Evolutionary conservation across 2,797 vertebrate species (phyloP).

Genomic region (Rhinogobio ventralis): DNA sequence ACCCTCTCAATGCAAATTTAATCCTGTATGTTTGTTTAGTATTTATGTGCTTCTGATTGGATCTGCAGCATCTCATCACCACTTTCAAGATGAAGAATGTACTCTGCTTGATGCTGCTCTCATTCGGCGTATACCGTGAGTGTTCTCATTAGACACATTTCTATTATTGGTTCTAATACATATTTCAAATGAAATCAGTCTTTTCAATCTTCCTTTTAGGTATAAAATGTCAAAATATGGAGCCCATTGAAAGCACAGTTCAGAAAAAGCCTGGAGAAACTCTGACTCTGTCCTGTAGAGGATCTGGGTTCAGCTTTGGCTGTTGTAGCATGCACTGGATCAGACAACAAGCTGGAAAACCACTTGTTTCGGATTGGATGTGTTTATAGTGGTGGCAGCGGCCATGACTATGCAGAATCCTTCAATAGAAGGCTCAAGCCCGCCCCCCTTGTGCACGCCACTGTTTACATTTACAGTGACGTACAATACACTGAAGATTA

Average conservation of each 20-base stretch:
- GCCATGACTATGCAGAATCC: not conserved
- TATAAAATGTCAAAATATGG: not conserved
- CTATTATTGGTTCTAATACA: not conserved
- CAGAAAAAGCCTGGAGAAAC: conserved; percentile 19
- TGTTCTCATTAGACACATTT: not conserved
- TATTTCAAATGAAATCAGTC: not conserved
- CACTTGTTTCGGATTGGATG: conserved; percentile 17
- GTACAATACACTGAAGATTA: too few species aligned
- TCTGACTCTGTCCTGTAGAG: not conserved
- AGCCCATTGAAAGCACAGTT: conserved; percentile 13
- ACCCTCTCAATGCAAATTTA: conserved; percentile 6
- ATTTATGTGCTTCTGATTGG: too few species aligned
- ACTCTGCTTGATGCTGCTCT: conserved; percentile 7
- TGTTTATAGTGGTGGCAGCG: rapidly evolving
- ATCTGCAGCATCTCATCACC: too few species aligned
- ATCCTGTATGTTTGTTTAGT: too few species aligned
- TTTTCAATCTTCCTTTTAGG: not conserved
- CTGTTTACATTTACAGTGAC: too few species aligned
- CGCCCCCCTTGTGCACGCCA: too few species aligned
- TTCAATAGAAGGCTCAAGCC: too few species aligned
- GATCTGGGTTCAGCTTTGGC: not conserved
- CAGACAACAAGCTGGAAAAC: conserved; percentile 34
- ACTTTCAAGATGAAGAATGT: too few species aligned
- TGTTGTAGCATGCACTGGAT: conserved; percentile 27
- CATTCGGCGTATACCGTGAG: not conserved